Evolutionary conservation across 92 coral and sea anemone genomes (phyloP), one percentile per base, ranked within the genome.

Genomic region (Pocillopora meandrina): DNA sequence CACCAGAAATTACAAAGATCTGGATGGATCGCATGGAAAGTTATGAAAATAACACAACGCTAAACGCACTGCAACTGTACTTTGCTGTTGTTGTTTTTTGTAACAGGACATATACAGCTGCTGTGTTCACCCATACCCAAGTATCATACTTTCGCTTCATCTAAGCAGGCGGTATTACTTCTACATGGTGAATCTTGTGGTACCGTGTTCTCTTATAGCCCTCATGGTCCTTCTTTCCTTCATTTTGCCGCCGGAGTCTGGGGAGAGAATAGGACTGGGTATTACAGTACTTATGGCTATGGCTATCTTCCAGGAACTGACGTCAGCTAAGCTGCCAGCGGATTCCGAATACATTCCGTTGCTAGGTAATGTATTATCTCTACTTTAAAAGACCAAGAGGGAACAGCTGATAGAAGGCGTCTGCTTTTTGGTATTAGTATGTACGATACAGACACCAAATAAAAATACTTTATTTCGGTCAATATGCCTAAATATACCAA

Each of bases 231-330:
- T 93, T 8, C 88, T 93, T 23, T 88, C 91, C 58, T 93, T 93
- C 64, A 84, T 93, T 36, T 84, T 93, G n/a, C 97, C 97, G 65
- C 97, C 97, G 5, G 95, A 93, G 85, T 84, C 92, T 60, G 97
- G 97, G 56, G 97, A 93, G 78, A 80, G 97, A 52, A 91, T 93
- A 31, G 90, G 97, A 14, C 90, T 93, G 36, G 97, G 97, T 0
- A 93, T 93, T 19, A 93, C 97, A 11, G 97, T 93, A 31, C 82
- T 93, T 33, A 93, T 93, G 97, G 97, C 97, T 15, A 93, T 93
- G 97, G 97, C 97, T 10, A 93, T 93, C 78, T 93, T 93, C 83
- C 97, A 93, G 83, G 97, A 93, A 74, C 85, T 93, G 69, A 93
- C 97, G 55, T 93, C 97, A 31, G 91, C 62, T 80, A 93, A 93